Percentiles rank a stretch among this genome's conserved stretches.
Evolutionary conservation across 2,888 invertebrate species (phyloP).

Genomic region (Odiellus spinosus): DNA sequence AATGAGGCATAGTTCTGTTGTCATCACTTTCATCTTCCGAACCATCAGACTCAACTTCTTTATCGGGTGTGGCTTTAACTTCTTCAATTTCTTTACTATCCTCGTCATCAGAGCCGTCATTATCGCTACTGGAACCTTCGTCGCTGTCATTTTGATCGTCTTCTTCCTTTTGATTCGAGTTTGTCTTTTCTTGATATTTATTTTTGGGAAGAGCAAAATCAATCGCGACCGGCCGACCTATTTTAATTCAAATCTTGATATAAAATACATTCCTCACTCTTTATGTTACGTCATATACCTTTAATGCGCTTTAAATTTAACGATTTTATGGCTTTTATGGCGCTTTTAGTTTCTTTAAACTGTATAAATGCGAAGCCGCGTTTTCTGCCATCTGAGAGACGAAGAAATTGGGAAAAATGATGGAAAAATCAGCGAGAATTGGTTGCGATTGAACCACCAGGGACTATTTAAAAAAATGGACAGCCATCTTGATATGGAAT

Average conservation of each 20-base stretch:
- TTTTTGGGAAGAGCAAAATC: conserved; percentile 12
- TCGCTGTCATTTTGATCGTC: conserved; percentile 3
- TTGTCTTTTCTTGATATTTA: conserved; percentile 3
- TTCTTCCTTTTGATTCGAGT: not conserved
- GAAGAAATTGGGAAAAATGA: too few relatives aligned
- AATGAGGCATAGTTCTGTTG: not conserved
- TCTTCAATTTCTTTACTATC: conserved; percentile 27
- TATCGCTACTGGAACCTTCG: not conserved
- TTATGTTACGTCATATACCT: too few relatives aligned
- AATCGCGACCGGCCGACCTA: conserved; percentile 13
- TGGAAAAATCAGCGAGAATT: not conserved
- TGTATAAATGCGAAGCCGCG: conserved; percentile 15
- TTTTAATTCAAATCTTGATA: too few relatives aligned
- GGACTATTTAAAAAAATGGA: too few relatives aligned
- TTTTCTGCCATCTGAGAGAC: conserved; percentile 10
- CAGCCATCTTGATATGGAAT: too few relatives aligned
- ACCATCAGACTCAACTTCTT: conserved; percentile 9
- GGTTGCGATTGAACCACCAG: too few relatives aligned
- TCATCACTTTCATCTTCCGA: conserved; percentile 4
- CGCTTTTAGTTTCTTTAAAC: conserved; percentile 7
- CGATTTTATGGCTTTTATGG: conserved; percentile 10
- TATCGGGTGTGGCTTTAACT: not conserved
- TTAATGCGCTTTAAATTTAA: conserved; percentile 10
- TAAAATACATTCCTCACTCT: too few relatives aligned
- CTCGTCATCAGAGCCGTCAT: conserved; percentile 11